Conservation (phyloP, 37 sponge, comb jelly and placozoan genomes). For the Ianthella basta region DNA sequence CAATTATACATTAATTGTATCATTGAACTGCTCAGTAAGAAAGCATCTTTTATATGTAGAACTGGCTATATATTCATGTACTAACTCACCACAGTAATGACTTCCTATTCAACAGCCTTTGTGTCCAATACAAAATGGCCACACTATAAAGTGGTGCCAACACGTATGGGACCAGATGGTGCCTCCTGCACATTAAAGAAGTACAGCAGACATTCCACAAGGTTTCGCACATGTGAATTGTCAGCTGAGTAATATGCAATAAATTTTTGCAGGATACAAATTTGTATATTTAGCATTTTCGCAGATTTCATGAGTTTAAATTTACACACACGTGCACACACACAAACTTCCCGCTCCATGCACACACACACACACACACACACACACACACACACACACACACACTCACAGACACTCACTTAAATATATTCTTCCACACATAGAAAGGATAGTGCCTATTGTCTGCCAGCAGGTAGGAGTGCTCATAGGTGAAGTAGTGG, state of each 20-base stretch:
- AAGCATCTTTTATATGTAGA: too few species aligned
- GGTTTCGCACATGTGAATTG: not conserved
- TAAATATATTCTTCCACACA: conserved; percentile 89
- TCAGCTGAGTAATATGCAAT: not conserved
- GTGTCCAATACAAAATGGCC: not conserved
- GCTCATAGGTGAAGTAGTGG: conserved; percentile 75
- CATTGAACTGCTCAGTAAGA: not conserved
- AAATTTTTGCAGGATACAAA: too few species aligned
- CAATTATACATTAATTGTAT: too few species aligned
- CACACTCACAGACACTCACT: not conserved
- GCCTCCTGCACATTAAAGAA: not conserved
- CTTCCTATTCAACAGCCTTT: not conserved
- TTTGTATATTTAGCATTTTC: not conserved
- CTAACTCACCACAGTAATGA: not conserved
- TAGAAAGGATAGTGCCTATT: conserved; percentile 97
- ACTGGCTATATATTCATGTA: conserved; percentile 5
- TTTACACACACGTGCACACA: conserved; percentile 1
- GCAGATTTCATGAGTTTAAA: not conserved
- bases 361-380: conserved; percentile 22
- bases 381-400: not conserved
- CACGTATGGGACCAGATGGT: conserved; percentile 31
- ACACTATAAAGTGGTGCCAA: conserved; percentile 44
- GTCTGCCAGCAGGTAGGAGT: conserved; percentile 92
- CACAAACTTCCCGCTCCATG: not conserved
- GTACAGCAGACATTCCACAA: conserved; percentile 6